phyloP scores from a whole-genome alignment of 2,888 invertebrate species.

The Thymelicus sylvestris region DNA sequence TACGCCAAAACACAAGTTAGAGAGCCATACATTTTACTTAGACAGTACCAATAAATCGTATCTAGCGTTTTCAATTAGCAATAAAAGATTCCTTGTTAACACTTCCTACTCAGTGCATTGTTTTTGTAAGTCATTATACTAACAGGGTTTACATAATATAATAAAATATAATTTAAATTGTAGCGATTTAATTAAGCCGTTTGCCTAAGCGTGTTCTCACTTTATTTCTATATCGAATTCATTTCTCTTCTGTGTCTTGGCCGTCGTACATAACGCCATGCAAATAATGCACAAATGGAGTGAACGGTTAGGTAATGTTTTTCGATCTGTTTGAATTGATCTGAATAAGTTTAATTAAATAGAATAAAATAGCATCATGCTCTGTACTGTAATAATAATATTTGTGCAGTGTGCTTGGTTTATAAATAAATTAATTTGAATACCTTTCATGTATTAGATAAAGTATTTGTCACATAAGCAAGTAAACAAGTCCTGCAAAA shows the following conservation, averaged over 20 bases:
- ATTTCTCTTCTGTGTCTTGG: conserved; percentile 63
- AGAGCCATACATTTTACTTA: no score
- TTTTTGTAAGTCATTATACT: background rate
- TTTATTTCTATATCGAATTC: conserved; percentile 64
- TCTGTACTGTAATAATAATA: background rate
- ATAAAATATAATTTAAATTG: conserved; percentile 49
- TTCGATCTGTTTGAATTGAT: conserved; percentile 1
- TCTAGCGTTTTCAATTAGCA: no score
- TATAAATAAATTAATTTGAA: background rate
- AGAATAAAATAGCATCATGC: background rate
- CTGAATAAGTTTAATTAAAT: background rate
- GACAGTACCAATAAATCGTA: no score
- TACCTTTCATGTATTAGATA: background rate
- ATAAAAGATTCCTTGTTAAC: no score
- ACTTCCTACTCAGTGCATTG: no score
- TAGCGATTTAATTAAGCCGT: conserved; percentile 66
- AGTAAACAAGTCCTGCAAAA: conserved; percentile 31
- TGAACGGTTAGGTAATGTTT: conserved; percentile 8
- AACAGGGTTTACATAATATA: background rate
- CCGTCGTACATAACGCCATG: conserved; percentile 14
- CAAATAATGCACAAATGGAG: conserved; percentile 13
- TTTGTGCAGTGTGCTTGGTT: background rate
- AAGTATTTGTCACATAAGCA: conserved; percentile 20
- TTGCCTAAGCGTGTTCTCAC: conserved; percentile 61
- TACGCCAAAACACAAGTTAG: no score